These are phyloP conservation scores for Sipha maydis DNA, from an alignment of 2,888 invertebrate genomes.

Conservation along the genomic window DNA sequence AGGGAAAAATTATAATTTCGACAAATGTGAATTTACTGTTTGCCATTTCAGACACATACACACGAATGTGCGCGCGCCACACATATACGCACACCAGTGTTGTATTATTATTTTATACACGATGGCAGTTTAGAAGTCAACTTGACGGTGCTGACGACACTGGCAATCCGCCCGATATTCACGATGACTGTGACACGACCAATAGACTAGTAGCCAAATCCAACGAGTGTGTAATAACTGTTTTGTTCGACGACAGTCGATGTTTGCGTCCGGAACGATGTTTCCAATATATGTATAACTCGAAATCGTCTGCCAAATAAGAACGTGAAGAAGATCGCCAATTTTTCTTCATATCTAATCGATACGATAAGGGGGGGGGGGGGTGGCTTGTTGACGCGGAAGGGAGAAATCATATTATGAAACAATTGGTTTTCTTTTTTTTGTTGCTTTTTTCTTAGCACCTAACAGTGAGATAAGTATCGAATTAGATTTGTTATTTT, in stretches of 20 bases:
- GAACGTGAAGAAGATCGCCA: not conserved
- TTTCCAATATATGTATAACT: not conserved
- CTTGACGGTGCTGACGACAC: not conserved
- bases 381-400: no score
- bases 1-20: not conserved
- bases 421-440: no score
- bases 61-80: not conserved
- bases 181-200: not conserved
- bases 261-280: not conserved
- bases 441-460: no score
- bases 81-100: no score
- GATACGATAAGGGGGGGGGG: no score
- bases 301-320: not conserved
- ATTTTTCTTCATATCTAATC: not conserved
- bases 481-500: no score
- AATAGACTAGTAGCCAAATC: not conserved
- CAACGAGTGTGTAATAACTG: not conserved
- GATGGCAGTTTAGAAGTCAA: slow-evolving; percentile 2
- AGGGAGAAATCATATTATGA: no score
- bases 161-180: slow-evolving; percentile 29
- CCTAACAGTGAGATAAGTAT: no score
- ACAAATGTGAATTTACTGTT: not conserved
- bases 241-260: not conserved
- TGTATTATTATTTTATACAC: slow-evolving; percentile 19
- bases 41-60: not conserved